These are phyloP conservation scores for Gambelia wislizenii DNA, from an alignment of 2,797 vertebrate species.

Conservation along the genomic window DNA sequence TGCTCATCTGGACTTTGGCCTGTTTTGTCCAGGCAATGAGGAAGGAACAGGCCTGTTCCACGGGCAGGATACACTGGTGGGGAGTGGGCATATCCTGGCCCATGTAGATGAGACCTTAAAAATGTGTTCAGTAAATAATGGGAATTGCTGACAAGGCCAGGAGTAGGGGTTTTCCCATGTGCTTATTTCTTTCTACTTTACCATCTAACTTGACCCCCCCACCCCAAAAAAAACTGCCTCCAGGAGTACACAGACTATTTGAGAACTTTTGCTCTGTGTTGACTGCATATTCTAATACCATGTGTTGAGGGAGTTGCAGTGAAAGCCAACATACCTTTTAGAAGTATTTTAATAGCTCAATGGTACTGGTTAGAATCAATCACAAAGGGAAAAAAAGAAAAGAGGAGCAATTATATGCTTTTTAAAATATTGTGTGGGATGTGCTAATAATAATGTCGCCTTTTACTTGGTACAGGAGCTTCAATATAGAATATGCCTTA, in stretches of 20 bases:
- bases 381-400: background rate
- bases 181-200: background rate
- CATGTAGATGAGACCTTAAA: too few species aligned
- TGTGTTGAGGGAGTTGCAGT: background rate
- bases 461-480: constrained; percentile 7
- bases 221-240: background rate
- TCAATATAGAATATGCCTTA: background rate
- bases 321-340: constrained; percentile 8
- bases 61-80: too few species aligned
- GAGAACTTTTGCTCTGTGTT: background rate
- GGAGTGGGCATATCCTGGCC: too few species aligned
- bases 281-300: background rate
- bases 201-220: background rate
- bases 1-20: too few species aligned
- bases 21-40: too few species aligned
- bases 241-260: background rate
- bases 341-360: constrained; percentile 7
- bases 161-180: background rate
- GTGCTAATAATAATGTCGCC: background rate
- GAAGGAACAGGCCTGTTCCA: too few species aligned
- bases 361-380: background rate
- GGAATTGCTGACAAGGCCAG: background rate
- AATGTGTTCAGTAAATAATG: background rate
- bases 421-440: constrained; percentile 18
- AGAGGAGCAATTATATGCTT: constrained; percentile 15